Conservation (phyloP, 1,140 invertebrate species). For the Cyphomyrmex costatus region DNA sequence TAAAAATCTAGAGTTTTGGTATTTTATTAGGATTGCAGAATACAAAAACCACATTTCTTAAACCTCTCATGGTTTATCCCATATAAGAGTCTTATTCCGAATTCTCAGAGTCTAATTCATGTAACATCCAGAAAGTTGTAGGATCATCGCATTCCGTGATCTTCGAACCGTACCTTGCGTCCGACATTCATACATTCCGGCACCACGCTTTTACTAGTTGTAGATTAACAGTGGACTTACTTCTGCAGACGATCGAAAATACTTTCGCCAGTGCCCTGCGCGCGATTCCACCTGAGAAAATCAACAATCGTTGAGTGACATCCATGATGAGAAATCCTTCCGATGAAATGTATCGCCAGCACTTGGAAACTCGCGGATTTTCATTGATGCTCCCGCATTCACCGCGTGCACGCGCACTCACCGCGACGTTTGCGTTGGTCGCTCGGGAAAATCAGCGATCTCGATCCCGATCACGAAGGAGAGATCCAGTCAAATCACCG, state of each 20-base stretch:
- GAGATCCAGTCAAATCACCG: conserved; percentile 46
- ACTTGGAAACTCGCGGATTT: conserved; percentile 3
- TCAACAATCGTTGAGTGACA: conserved; percentile 50
- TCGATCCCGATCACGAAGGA: conserved; percentile 22
- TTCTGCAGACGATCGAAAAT: conserved; percentile 68
- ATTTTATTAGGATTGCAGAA: not conserved
- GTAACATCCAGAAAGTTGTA: not conserved
- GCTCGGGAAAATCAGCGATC: conserved; percentile 24
- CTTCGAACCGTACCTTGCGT: not conserved
- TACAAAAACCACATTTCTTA: not conserved
- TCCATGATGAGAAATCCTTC: conserved; percentile 65
- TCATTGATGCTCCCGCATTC: not conserved
- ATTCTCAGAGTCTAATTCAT: not conserved
- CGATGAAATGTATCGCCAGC: not conserved
- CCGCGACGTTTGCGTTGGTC: conserved; percentile 14
- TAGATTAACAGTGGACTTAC: conserved; percentile 56
- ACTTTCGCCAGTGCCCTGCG: conserved; percentile 55
- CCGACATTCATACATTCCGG: not conserved
- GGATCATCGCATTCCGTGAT: conserved; percentile 12
- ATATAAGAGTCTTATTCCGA: not conserved
- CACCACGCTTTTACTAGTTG: not conserved
- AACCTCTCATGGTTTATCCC: conserved; percentile 13
- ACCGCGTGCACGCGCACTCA: not conserved
- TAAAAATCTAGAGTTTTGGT: conserved; percentile 8
- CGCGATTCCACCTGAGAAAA: conserved; percentile 66